Evolutionary conservation across 2,113 vertebrate species (phyloP).

Genomic region (Otis tarda): DNA sequence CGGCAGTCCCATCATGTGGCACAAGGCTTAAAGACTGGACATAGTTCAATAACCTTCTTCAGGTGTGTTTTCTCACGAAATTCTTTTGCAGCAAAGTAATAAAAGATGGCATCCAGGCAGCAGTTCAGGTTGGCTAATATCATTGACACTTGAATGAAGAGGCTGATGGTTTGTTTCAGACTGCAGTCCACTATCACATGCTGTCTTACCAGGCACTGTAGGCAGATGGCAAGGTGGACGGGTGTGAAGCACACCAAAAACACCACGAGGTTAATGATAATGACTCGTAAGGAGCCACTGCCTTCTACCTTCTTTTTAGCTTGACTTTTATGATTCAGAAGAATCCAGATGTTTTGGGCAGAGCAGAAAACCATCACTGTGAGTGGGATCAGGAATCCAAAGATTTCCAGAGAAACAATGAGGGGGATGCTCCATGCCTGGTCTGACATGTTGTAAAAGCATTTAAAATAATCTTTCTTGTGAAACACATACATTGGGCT

Average conservation of each 20-base stretch:
- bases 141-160: constrained; percentile 85
- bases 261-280: constrained; percentile 80
- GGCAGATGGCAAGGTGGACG: constrained; percentile 81
- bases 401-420: constrained; percentile 79
- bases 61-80: constrained; percentile 59
- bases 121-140: constrained; percentile 88
- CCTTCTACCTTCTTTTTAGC: neutral
- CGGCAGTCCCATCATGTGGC: neutral
- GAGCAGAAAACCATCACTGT: constrained; percentile 81
- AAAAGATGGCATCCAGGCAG: constrained; percentile 89
- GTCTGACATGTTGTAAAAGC: constrained; percentile 82
- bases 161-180: constrained; percentile 71
- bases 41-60: neutral
- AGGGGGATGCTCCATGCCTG: constrained; percentile 72
- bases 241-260: constrained; percentile 90
- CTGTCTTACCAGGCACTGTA: constrained; percentile 89
- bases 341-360: constrained; percentile 70
- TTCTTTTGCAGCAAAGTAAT: constrained; percentile 86
- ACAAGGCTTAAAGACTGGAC: neutral
- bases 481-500: constrained; percentile 72
- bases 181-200: constrained; percentile 73
- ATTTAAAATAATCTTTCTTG: neutral
- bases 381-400: constrained; percentile 87
- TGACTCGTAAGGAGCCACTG: constrained; percentile 75
- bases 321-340: constrained; percentile 18